phyloP scores from a whole-genome alignment of 2,797 vertebrate genomes.

The Peromyscus attwateri region DNA sequence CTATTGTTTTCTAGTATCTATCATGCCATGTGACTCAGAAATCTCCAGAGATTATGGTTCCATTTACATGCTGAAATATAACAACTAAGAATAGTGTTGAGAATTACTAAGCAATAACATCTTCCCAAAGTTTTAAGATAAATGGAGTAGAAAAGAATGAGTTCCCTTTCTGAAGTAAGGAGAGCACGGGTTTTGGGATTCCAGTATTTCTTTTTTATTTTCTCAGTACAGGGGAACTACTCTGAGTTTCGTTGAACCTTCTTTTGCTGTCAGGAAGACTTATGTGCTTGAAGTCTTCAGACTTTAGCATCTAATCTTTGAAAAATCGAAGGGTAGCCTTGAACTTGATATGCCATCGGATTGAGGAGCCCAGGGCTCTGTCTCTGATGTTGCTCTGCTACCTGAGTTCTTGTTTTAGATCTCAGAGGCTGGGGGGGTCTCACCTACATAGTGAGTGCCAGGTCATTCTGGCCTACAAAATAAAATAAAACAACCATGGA shows the following conservation, averaged over 20 bases:
- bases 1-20: slow-evolving; percentile 26
- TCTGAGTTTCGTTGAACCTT: slow-evolving; percentile 19
- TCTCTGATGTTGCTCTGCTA: slow-evolving; percentile 19
- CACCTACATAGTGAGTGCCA: neutral
- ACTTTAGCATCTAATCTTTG: slow-evolving; percentile 46
- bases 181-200: slow-evolving; percentile 26
- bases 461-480: neutral
- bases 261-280: slow-evolving; percentile 57
- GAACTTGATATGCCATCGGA: slow-evolving; percentile 39
- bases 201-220: too few relatives aligned
- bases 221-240: slow-evolving; percentile 61
- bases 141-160: slow-evolving; percentile 36
- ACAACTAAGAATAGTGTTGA: slow-evolving; percentile 37
- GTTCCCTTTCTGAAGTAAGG: neutral
- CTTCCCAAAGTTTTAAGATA: slow-evolving; percentile 20
- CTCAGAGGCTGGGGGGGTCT: neutral
- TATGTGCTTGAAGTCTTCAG: slow-evolving; percentile 32
- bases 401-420: slow-evolving; percentile 55
- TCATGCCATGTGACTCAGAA: neutral
- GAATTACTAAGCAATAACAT: slow-evolving; percentile 2
- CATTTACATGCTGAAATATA: slow-evolving; percentile 50
- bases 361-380: neutral
- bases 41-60: neutral
- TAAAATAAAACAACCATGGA: neutral
- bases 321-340: slow-evolving; percentile 64